These are phyloP conservation scores for Bruchidius siliquastri DNA, from an alignment of 2,888 invertebrate species.

Conservation along the genomic window DNA sequence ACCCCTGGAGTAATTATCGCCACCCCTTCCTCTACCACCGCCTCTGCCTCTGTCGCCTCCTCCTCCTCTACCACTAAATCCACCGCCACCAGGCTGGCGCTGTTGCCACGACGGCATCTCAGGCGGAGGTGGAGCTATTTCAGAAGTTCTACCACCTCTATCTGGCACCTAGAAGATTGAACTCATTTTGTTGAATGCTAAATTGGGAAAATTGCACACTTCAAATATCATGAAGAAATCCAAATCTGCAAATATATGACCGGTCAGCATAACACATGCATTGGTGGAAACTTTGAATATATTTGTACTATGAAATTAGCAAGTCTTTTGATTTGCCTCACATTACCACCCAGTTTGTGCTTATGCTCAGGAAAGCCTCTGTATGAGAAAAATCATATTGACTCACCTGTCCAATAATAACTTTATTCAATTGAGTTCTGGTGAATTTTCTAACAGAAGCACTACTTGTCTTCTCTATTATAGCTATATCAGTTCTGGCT, in stretches of 20 bases:
- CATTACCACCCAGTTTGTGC: too few species aligned
- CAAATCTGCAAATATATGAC: too few species aligned
- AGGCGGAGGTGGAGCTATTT: conserved; percentile 88
- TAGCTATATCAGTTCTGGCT: conserved; percentile 75
- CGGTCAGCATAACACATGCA: too few species aligned
- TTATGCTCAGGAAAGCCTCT: too few species aligned
- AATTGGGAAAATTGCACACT: too few species aligned
- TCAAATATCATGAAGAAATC: too few species aligned
- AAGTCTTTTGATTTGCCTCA: too few species aligned
- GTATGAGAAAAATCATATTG: too few species aligned
- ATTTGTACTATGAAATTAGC: too few species aligned
- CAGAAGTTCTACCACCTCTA: conserved; percentile 87
- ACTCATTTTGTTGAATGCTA: neutral
- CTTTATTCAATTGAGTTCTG: conserved; percentile 76
- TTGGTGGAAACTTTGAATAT: too few species aligned
- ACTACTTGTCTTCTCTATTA: conserved; percentile 90
- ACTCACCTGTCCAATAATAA: conserved; percentile 77
- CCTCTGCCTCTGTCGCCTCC: conserved; percentile 27
- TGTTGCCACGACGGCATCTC: conserved; percentile 97
- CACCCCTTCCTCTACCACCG: conserved; percentile 36
- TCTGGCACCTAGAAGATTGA: conserved; percentile 71
- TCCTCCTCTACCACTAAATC: conserved; percentile 40
- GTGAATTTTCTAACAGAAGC: conserved; percentile 83
- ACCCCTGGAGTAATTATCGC: conserved; percentile 13
- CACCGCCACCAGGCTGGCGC: conserved; percentile 49